Percentiles rank a stretch among this genome's conserved stretches.
These are phyloP conservation scores for Xyliphius kryptos DNA, from an alignment of 2,113 vertebrate species.

Conservation along the genomic window DNA sequence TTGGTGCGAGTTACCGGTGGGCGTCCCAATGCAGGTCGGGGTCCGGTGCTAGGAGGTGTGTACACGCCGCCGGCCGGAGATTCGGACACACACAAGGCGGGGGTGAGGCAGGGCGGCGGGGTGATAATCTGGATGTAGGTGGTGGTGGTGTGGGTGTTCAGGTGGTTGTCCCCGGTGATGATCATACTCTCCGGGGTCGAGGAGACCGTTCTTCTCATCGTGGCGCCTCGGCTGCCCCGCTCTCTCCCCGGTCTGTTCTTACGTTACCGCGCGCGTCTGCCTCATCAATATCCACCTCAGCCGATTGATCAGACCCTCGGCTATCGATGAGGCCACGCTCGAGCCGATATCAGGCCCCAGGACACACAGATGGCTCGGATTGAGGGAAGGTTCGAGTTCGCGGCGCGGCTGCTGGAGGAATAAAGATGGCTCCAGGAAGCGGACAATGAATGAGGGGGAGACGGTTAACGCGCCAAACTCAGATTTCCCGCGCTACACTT, in stretches of 20 bases:
- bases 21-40: constrained; percentile 44
- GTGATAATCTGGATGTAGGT: constrained; percentile 46
- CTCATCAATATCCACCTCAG: constrained; percentile 23
- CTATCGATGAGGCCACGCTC: constrained; percentile 2
- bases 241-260: constrained; percentile 45
- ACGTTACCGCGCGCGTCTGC: constrained; percentile 6
- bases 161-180: constrained; percentile 41
- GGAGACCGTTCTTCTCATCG: constrained; percentile 54
- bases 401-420: constrained; percentile 30
- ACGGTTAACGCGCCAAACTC: constrained; percentile 52
- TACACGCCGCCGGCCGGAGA: constrained; percentile 39
- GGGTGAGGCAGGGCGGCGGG: constrained; percentile 39
- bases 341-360: constrained; percentile 14
- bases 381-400: constrained; percentile 45
- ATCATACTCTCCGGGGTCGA: constrained; percentile 47
- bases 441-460: constrained; percentile 52
- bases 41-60: constrained; percentile 47
- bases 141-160: constrained; percentile 32
- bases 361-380: constrained; percentile 50
- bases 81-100: constrained; percentile 38
- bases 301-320: constrained; percentile 46
- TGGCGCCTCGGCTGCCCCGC: constrained; percentile 40
- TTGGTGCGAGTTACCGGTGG: constrained; percentile 45
- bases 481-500: constrained; percentile 76
- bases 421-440: constrained; percentile 61